These are phyloP conservation scores for Aplysina aerophoba DNA, from an alignment of 37 sponge, comb jelly and placozoan species.

Conservation along the genomic window DNA sequence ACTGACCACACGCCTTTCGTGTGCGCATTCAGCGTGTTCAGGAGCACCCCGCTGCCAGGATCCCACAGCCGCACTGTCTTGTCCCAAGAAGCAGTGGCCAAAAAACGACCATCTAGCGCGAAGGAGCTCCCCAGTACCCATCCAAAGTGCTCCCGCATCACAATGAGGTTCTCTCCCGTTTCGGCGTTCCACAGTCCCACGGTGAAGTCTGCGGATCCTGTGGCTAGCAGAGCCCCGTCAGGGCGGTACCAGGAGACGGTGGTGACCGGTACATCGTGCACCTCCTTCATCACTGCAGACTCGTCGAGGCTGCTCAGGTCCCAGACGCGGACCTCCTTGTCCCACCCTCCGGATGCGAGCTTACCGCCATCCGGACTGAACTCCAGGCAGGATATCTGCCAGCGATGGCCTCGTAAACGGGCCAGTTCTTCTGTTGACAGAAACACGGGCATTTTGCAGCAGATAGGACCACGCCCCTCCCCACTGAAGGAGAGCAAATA, in stretches of 20 bases:
- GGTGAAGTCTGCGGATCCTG: constrained; percentile 82
- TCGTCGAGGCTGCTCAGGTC: constrained; percentile 66
- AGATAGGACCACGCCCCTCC: constrained; percentile 15
- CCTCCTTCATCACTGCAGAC: constrained; percentile 47
- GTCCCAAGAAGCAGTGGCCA: constrained; percentile 92
- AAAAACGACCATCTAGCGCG: constrained; percentile 47
- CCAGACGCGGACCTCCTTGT: constrained; percentile 85
- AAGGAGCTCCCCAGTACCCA: constrained; percentile 81
- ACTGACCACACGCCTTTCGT: constrained; percentile 76
- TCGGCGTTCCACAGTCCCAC: constrained; percentile 72
- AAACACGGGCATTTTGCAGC: constrained; percentile 59
- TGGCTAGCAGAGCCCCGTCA: constrained; percentile 63
- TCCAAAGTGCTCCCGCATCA: constrained; percentile 63
- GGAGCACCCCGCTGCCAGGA: constrained; percentile 48
- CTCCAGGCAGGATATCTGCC: constrained; percentile 78
- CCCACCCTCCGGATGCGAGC: constrained; percentile 83
- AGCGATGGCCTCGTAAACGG: constrained; percentile 61
- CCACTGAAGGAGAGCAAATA: too few relatives aligned
- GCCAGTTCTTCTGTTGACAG: constrained; percentile 66
- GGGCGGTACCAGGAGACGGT: constrained; percentile 71
- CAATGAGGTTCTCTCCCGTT: constrained; percentile 47
- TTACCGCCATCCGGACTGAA: constrained; percentile 73
- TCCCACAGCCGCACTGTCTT: constrained; percentile 86
- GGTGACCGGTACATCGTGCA: constrained; percentile 74
- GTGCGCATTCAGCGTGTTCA: constrained; percentile 73